Base-by-base conservation (phyloP, 2,113 vertebrate species). In the Phaethornis superciliosus region DNA sequence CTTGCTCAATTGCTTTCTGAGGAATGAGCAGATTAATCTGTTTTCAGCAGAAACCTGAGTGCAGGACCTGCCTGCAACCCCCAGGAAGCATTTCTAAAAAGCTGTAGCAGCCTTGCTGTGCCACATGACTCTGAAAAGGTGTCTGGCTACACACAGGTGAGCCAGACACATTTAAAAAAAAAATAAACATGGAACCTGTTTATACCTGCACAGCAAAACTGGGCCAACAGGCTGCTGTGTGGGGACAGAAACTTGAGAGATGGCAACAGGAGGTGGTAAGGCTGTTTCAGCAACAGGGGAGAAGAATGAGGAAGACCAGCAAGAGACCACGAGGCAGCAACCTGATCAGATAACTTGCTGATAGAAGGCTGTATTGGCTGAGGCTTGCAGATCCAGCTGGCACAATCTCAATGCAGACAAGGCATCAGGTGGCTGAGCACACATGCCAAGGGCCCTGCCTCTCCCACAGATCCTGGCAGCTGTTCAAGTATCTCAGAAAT, bases 381-480 rank as follows among this genome's bases (percentile, higher is more conserved):
- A 69, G 79, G 75, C 75, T 20, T 40, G 56, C 6, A 1, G 81
- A 46, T 58, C 81, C 82, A 72, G 85, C 96, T 95, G 92, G 95
- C 95, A 8, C 55, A 3, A 35, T n/a, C 82, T 49, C 88, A 58
- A 0, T 5, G 67, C 81, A 81, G 72, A 42, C 42, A 0, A 20
- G 74, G 89, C 91, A 93, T 94, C 85, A 80, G 88, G 85, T 91
- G 82, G 93, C 95, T 89, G 81, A n/a, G 65, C 78, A 75, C 65
- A 30, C 47, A 75, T 49, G 69, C 91, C 91, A 81, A 40, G 33
- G 87, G 21, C 68, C n/a, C 81, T 82, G 93, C 85, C 85, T 88
- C 75, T 78, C 55, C 20, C 46, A 58, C 72, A 28, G n/a, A 58
- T 4, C 12, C 8, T 95, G 93, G 93, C 94, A 95, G 64, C 59